Evolutionary conservation across 1,140 invertebrate genomes (phyloP), one percentile per base, ranked within the genome.

Genomic region (Zophobas atratus): DNA sequence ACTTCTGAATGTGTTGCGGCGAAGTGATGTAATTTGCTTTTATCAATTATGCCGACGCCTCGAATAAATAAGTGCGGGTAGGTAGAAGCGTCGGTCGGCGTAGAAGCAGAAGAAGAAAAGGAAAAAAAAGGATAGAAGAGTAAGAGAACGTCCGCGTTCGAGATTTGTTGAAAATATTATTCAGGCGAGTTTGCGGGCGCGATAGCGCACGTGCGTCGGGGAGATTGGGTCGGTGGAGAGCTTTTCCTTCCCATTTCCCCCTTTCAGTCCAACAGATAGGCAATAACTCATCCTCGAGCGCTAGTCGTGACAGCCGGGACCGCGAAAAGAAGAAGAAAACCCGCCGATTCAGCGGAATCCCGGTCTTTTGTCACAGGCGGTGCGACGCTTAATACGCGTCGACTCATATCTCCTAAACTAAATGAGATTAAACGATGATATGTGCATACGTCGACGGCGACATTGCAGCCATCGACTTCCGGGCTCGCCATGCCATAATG

Each of bases 251-350:
- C 77, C 80, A 81, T 83, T 81, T 82, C 80, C 77, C 77, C 77
- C 70, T 79, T 81, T 82, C 82, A 81, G 78, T 78, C 79, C 79
- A 82, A 82, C 80, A 82, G 80, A 83, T 83, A 82, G 81, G 81
- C 82, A 79, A 82, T 83, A 83, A 83, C 77, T 83, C 82, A 83
- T 83, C 79, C 72, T 76, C 76, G 78, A 81, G 77, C 78, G 80
- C 70, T 78, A 60, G 49, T 74, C 73, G 48, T 80, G 80, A 79
- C 77, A 80, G 70, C 56, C 73, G 74, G 80, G 77, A 73, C 75
- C 78, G 76, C 81, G 70, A 77, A 80, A 80, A 80, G 75, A 81
- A 75, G 70, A 79, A 81, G 74, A 78, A 78, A 81, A 78, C 77
- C 77, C 63, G 78, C 76, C 55, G 79, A 78, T 76, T 79, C 76